Evolutionary conservation across 2,888 invertebrate species (phyloP).

Genomic region (Drosophila kuntzei): DNA sequence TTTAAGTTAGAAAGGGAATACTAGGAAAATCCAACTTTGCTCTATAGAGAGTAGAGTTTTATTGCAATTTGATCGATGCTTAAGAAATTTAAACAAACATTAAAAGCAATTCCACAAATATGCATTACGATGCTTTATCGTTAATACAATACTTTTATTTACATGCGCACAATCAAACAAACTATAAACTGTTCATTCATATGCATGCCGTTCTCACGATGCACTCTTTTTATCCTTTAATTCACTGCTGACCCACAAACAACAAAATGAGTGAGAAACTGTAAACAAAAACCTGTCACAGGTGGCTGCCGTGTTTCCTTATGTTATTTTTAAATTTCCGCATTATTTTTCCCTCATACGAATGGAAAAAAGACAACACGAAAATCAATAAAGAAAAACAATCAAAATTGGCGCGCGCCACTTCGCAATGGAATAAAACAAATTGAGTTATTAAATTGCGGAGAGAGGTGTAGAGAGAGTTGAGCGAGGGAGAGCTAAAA

Average conservation of each 20-base stretch:
- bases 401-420: conserved; percentile 63
- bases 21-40: too few relatives aligned
- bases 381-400: conserved; percentile 64
- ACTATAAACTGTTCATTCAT: background rate
- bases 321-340: conserved; percentile 33
- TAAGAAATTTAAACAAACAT: too few relatives aligned
- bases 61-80: too few relatives aligned
- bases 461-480: conserved; percentile 11
- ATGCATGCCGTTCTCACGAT: conserved; percentile 2
- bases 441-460: conserved; percentile 63
- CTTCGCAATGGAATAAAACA: conserved; percentile 36
- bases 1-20: too few relatives aligned
- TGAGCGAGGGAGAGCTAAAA: conserved; percentile 20
- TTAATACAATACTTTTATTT: background rate
- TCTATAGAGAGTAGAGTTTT: too few relatives aligned
- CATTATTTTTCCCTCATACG: conserved; percentile 12
- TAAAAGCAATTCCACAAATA: background rate
- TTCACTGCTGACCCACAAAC: conserved; percentile 54
- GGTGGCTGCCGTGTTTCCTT: conserved; percentile 37
- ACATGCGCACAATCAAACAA: background rate
- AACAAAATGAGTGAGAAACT: conserved; percentile 37
- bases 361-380: conserved; percentile 18
- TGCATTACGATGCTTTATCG: background rate
- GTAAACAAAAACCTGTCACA: conserved; percentile 63
- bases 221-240: conserved; percentile 38